These are phyloP conservation scores for Styela plicata DNA, from an alignment of 23 tunicate species.

Conservation along the genomic window DNA sequence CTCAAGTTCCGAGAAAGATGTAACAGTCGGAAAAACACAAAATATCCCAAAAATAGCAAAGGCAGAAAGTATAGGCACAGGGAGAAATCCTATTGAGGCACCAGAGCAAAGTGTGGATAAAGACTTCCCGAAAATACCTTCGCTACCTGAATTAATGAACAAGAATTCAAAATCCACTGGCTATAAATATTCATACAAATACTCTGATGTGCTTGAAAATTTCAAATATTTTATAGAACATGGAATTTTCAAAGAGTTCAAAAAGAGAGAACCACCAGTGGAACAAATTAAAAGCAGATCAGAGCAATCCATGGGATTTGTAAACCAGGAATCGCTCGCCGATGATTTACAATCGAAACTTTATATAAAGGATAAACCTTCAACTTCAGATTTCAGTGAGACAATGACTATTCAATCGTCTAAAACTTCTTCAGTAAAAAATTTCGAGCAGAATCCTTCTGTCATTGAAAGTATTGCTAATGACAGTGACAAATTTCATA, in stretches of 20 bases:
- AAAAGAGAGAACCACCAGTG: background rate
- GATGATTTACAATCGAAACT: too few species aligned
- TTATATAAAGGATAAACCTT: too few species aligned
- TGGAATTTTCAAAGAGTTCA: background rate
- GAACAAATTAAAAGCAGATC: background rate
- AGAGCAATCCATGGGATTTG: too few species aligned
- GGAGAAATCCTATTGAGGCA: too few species aligned
- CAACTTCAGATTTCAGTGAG: too few species aligned
- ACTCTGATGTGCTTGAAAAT: background rate
- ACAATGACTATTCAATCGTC: too few species aligned
- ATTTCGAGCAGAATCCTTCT: too few species aligned
- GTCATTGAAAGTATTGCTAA: too few species aligned
- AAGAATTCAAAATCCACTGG: background rate
- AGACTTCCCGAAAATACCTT: constrained; percentile 2
- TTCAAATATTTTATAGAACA: background rate
- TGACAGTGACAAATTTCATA: too few species aligned
- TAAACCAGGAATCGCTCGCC: too few species aligned
- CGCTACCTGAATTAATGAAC: background rate
- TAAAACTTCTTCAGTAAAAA: too few species aligned
- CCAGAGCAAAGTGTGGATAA: background rate
- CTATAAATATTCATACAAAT: background rate
- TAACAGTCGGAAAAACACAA: background rate
- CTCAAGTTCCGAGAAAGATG: background rate
- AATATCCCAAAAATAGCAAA: background rate
- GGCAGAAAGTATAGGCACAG: too few species aligned